These are phyloP conservation scores for Bubo scandiacus DNA, from an alignment of 2,113 vertebrate genomes.

Conservation along the genomic window DNA sequence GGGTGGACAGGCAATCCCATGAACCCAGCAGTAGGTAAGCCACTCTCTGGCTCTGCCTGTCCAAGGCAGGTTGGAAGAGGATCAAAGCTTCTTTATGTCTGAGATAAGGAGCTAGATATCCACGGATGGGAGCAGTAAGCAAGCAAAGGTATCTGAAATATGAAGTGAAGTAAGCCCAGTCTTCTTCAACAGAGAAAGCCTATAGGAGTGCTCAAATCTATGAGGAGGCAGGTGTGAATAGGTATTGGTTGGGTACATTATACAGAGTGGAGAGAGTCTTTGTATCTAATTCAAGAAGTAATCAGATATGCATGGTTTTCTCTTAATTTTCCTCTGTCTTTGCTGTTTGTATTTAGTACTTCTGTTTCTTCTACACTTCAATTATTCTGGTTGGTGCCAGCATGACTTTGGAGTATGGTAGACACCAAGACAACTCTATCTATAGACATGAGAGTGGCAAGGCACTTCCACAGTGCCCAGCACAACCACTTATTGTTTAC, in stretches of 20 bases:
- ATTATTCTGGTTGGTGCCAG: not conserved
- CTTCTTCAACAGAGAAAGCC: not conserved
- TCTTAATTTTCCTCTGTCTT: not conserved
- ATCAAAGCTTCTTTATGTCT: not conserved
- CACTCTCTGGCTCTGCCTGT: not conserved
- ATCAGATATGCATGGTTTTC: not conserved
- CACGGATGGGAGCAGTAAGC: not conserved
- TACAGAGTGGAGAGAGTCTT: not conserved
- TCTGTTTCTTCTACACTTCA: not conserved
- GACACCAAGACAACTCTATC: not conserved
- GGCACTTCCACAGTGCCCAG: not conserved
- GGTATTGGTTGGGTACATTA: not conserved
- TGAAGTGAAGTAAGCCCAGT: not conserved
- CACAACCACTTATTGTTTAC: not conserved
- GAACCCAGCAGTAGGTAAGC: not conserved
- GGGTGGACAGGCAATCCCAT: not conserved
- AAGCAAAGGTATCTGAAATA: not conserved
- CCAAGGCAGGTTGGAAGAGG: not conserved
- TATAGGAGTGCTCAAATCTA: not conserved
- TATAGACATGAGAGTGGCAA: rapidly evolving
- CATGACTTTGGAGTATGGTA: not conserved
- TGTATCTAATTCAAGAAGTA: not conserved
- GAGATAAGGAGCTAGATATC: not conserved
- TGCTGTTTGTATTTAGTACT: not conserved
- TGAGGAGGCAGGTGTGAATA: not conserved